Evolutionary conservation across 2,113 vertebrate genomes (phyloP).

Genomic region (Anhinga anhinga): DNA sequence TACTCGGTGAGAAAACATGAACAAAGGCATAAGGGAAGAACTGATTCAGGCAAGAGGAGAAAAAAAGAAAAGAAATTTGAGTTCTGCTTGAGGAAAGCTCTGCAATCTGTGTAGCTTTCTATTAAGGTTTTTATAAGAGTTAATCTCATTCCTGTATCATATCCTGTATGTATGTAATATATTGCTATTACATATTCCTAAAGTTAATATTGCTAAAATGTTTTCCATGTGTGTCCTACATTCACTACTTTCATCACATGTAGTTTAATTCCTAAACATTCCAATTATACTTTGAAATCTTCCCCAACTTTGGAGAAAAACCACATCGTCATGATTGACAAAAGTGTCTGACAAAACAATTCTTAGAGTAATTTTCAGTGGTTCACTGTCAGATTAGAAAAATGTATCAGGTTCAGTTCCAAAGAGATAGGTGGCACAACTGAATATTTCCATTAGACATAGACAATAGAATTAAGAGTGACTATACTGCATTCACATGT

Average conservation of each 20-base stretch:
- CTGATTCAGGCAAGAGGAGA: background rate
- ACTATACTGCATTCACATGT: background rate
- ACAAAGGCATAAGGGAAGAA: background rate
- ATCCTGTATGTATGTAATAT: too few relatives aligned
- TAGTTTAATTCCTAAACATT: background rate
- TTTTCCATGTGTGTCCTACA: background rate
- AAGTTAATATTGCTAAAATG: background rate
- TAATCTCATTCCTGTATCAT: background rate
- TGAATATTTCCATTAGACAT: background rate
- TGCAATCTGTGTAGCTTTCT: background rate
- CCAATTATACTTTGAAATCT: background rate
- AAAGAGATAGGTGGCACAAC: background rate
- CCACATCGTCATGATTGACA: background rate
- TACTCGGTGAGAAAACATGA: background rate
- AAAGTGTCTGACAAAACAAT: constrained; percentile 10
- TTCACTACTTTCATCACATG: background rate
- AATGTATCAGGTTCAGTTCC: background rate
- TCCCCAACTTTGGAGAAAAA: background rate
- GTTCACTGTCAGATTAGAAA: background rate
- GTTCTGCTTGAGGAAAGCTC: background rate
- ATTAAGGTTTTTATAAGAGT: background rate
- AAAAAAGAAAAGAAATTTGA: background rate
- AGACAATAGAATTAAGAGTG: constrained; percentile 12
- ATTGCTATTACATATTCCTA: background rate
- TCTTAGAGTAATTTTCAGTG: background rate